Conservation (phyloP, 2,113 vertebrate genomes). For the Glareola pratincola region DNA sequence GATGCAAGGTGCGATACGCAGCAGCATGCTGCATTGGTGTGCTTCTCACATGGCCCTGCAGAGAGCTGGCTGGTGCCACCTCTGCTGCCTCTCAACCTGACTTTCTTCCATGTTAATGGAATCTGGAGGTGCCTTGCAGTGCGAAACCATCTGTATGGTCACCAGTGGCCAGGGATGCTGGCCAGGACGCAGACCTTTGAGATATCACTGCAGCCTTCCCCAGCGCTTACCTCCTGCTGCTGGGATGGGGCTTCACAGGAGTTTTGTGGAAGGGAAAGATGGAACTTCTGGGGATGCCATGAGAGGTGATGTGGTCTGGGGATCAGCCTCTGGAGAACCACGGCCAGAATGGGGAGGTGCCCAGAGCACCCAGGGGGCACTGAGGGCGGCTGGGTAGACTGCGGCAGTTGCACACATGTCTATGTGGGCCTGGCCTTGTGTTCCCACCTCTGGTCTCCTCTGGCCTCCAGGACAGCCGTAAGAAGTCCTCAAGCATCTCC, state of each 20-base stretch:
- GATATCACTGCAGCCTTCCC: background rate
- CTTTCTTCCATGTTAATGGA: background rate
- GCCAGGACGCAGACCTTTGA: background rate
- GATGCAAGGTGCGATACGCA: background rate
- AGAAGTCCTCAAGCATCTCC: background rate
- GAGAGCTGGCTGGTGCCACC: background rate
- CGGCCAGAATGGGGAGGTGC: background rate
- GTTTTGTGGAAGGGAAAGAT: background rate
- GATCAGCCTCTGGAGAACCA: background rate
- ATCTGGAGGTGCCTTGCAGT: background rate
- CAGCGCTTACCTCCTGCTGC: background rate
- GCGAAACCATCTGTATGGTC: background rate
- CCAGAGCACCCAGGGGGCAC: background rate
- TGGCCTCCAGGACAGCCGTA: accelerated
- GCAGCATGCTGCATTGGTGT: background rate
- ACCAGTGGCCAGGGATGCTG: background rate
- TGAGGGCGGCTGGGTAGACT: background rate
- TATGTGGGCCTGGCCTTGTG: background rate
- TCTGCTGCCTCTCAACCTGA: background rate
- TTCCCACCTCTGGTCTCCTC: background rate
- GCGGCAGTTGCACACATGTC: accelerated
- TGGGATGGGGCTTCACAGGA: background rate
- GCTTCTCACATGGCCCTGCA: background rate
- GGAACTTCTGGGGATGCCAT: too few species aligned
- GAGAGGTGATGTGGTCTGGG: accelerated